A percentile compares a stretch with the other conserved stretches of the same genome.
phyloP scores from a whole-genome alignment of 2,113 vertebrate species.

The Diadophis punctatus region DNA sequence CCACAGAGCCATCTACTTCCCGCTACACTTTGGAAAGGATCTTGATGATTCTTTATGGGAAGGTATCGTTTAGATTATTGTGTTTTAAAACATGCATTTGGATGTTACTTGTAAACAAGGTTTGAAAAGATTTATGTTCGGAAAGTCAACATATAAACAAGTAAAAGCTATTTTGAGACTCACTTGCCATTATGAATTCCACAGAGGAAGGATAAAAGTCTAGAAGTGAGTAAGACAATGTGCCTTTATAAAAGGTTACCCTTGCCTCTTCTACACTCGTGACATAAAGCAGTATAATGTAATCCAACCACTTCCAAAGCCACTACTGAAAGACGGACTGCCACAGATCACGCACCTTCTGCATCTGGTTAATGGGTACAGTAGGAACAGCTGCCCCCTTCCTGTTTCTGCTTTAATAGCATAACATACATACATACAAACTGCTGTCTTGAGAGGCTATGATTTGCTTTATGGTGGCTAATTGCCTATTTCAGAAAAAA shows the following conservation, averaged over 20 bases:
- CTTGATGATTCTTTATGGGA: not conserved
- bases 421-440: not conserved
- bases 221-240: not conserved
- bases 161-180: not conserved
- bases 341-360: not conserved
- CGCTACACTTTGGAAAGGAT: not conserved
- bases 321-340: not conserved
- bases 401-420: not conserved
- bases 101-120: not conserved
- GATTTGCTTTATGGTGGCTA: slow-evolving; percentile 14
- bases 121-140: not conserved
- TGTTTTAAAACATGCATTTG: not conserved
- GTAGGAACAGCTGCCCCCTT: not conserved
- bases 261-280: not conserved
- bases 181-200: not conserved
- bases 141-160: not conserved
- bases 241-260: not conserved
- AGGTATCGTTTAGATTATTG: not conserved
- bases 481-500: slow-evolving; percentile 18
- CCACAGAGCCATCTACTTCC: not conserved
- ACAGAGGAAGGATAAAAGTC: not conserved
- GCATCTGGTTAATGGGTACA: not conserved
- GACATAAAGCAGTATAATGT: not conserved
- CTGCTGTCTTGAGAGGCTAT: not conserved
- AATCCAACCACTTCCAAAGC: not conserved